A percentile compares a stretch with the other conserved stretches of the same genome.
Conservation (phyloP, 2,797 vertebrate species). For the Etheostoma nigrum region DNA sequence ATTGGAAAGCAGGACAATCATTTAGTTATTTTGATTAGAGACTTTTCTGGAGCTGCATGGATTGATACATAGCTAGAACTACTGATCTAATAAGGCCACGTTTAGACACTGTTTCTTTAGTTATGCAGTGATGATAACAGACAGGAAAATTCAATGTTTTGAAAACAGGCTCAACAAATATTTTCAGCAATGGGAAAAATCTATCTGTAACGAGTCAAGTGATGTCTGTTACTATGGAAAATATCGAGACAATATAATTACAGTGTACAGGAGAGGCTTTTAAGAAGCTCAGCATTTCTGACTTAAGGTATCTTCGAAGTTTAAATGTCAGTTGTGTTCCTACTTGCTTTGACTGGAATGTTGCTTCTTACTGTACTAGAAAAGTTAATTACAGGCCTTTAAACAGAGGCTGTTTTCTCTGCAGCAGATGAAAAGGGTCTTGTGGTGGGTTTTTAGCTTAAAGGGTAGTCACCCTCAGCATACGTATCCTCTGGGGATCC, state of each 20-base stretch:
- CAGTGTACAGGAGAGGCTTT: constrained; percentile 34
- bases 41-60: constrained; percentile 22
- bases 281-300: constrained; percentile 36
- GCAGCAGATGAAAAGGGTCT: constrained; percentile 42
- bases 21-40: constrained; percentile 39
- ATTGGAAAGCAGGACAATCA: constrained; percentile 45
- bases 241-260: constrained; percentile 59
- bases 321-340: constrained; percentile 47
- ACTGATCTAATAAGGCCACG: constrained; percentile 30
- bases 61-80: constrained; percentile 6
- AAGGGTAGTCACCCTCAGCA: constrained; percentile 7
- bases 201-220: not conserved
- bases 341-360: constrained; percentile 44
- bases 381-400: constrained; percentile 67
- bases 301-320: constrained; percentile 40
- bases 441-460: constrained; percentile 37
- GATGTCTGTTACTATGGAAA: constrained; percentile 47
- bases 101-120: constrained; percentile 24
- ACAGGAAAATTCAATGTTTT: constrained; percentile 2
- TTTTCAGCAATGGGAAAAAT: constrained; percentile 19
- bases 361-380: constrained; percentile 14
- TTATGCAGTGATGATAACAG: not conserved
- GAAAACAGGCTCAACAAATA: constrained; percentile 19
- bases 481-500: constrained; percentile 52
- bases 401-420: constrained; percentile 52